A percentile compares a stretch with the other conserved stretches of the same genome.
phyloP scores from a whole-genome alignment of 2,113 vertebrate genomes.

The Myrmophylax atrothorax region DNA sequence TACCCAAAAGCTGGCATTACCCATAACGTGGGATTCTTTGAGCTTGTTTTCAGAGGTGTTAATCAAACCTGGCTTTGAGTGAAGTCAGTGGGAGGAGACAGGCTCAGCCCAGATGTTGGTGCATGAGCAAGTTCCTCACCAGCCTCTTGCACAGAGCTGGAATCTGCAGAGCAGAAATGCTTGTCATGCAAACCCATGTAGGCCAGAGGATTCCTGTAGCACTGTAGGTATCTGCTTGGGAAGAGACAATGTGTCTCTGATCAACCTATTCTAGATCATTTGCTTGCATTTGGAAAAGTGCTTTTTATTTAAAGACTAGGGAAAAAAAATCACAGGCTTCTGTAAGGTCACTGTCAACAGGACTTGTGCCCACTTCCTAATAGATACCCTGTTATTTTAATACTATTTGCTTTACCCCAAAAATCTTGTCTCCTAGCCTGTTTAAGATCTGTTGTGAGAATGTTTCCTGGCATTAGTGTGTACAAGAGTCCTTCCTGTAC shows the following conservation, averaged over 20 bases:
- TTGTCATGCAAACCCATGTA: neutral
- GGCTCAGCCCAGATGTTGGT: neutral
- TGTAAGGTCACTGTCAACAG: neutral
- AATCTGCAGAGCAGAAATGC: neutral
- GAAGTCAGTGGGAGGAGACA: constrained; percentile 12
- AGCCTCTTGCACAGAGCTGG: neutral
- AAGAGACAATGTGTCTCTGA: neutral
- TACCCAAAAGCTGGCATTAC: neutral
- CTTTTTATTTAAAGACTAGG: neutral
- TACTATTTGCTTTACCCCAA: neutral
- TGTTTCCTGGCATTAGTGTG: neutral
- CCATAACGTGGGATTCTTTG: neutral
- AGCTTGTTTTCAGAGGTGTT: constrained; percentile 36
- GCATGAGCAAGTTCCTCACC: neutral
- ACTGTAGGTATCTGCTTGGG: neutral
- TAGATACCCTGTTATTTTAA: neutral
- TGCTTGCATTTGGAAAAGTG: neutral
- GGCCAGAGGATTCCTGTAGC: neutral
- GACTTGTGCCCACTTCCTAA: neutral
- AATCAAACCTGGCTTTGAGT: constrained; percentile 17
- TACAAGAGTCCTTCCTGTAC: neutral
- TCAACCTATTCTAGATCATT: neutral
- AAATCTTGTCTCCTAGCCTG: neutral
- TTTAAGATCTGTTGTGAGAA: neutral
- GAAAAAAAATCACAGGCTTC: neutral